Evolutionary conservation across 2,888 invertebrate species (phyloP).

Genomic region (Hanleya hanleyi): DNA sequence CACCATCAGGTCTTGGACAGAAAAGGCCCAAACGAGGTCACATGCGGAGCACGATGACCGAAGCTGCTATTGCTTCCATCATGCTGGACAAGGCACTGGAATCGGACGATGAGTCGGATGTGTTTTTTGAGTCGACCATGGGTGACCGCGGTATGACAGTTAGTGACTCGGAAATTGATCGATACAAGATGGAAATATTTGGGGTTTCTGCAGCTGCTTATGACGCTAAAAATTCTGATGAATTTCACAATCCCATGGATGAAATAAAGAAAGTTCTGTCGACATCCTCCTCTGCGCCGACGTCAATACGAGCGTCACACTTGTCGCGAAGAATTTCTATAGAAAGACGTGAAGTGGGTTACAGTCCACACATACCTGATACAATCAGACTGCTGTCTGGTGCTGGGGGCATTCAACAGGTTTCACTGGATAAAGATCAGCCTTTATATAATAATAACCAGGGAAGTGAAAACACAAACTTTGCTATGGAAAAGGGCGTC

Average conservation of each 20-base stretch:
- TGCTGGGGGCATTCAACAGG: no score
- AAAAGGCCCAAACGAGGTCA: neutral
- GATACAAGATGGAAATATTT: neutral
- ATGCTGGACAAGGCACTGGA: slow-evolving; percentile 7
- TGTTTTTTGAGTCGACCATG: neutral
- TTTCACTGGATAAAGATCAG: no score
- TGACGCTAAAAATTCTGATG: neutral
- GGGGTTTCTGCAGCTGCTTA: neutral
- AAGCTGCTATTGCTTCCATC: slow-evolving; percentile 5
- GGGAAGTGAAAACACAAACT: no score
- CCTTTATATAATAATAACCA: no score
- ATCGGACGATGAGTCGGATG: neutral
- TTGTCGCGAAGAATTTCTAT: no score
- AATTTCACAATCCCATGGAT: neutral
- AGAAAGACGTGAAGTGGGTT: no score
- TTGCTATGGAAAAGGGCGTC: no score
- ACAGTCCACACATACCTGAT: no score
- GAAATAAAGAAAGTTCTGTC: neutral
- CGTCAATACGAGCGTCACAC: neutral
- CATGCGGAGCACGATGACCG: neutral
- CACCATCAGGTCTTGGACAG: no score
- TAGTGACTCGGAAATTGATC: neutral
- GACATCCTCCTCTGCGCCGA: neutral
- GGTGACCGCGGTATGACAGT: neutral
- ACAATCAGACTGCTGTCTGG: no score